Base-by-base conservation (phyloP, 1,140 invertebrate species). In the Leptopilina boulardi region DNA sequence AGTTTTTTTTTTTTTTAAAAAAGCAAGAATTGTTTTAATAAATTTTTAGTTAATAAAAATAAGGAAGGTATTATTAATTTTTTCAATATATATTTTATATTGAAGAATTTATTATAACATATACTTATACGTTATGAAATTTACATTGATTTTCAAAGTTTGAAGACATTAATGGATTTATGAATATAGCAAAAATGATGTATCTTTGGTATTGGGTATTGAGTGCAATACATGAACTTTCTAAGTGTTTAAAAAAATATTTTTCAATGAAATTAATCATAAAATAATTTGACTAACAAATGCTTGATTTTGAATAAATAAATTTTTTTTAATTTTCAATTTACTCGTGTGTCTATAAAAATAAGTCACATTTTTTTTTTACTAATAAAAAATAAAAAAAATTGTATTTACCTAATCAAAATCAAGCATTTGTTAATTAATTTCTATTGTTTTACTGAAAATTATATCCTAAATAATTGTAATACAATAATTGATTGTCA, bases 101-200 rank as follows among this genome's bases (percentile, higher is more conserved):
- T 30, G 15, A n/a, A 66, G 59, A 66, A 15, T 66, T 66, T 66
- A 66, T 66, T 66, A 15, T 54, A 0, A 26, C 26, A 59, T 11
- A 44, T 44, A 44, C 3, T 51, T 51, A 51, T 51, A 44, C 15
- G 4, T 38, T 44, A n/a, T 11, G 42, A 44, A 51, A 51, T 66
- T 3, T 66, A 66, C 59, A 66, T 66, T 59, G 19, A 59, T 66
- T 66, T 66, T 38, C 0, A 26, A 15, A 66, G 2, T 66, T 30
- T 30, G 21, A 23, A 66, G 23, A 66, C 56, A 66, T 66, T 66
- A 13, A 66, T 66, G 59, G 15, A 66, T 66, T n/a, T 30, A 66
- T 66, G 21, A 66, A 66, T n/a, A n/a, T 30, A 66, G 59, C 59
- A 66, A 26, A 66, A 66, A 66, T 51, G 26, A 34, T 34, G 59